phyloP scores from a whole-genome alignment of 2,113 vertebrate genomes.

The Spea multiplicata region DNA sequence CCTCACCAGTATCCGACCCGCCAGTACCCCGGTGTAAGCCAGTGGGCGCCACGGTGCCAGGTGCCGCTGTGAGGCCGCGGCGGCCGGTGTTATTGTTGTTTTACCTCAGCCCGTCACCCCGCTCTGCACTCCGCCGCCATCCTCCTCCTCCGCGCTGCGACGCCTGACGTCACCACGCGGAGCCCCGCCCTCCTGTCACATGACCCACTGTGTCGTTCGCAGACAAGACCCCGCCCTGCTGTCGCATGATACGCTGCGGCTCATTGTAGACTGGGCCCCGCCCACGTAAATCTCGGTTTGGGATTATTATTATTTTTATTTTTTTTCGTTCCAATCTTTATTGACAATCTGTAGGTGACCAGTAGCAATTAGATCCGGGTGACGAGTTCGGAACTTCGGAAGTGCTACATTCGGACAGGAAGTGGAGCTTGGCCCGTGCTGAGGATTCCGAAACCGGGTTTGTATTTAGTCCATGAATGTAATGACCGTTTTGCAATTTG shows the following conservation, averaged over 20 bases:
- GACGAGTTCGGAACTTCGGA: too few relatives aligned
- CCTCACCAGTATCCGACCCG: neutral
- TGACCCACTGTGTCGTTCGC: conserved; percentile 47
- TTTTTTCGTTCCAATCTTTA: neutral
- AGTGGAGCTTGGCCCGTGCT: too few relatives aligned
- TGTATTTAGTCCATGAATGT: too few relatives aligned
- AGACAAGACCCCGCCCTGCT: conserved; percentile 50
- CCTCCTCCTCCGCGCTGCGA: conserved; percentile 52
- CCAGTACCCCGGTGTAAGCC: neutral
- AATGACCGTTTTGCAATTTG: too few relatives aligned
- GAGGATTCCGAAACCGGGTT: too few relatives aligned
- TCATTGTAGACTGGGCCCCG: conserved; percentile 32
- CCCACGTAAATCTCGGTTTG: neutral
- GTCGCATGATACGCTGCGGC: conserved; percentile 24
- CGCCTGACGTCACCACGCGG: conserved; percentile 26
- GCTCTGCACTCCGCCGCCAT: conserved; percentile 43
- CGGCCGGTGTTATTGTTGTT: neutral
- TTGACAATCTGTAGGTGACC: neutral
- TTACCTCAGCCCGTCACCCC: conserved; percentile 11
- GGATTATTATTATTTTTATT: too few relatives aligned
- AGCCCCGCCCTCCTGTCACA: conserved; percentile 52
- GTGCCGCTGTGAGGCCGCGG: conserved; percentile 2
- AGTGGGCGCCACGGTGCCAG: conserved; percentile 1
- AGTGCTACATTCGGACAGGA: too few relatives aligned
- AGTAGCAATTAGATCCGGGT: too few relatives aligned